Percentiles rank a stretch among this genome's conserved stretches.
Conservation (phyloP, 1,140 invertebrate species). For the Heterodera schachtii region DNA sequence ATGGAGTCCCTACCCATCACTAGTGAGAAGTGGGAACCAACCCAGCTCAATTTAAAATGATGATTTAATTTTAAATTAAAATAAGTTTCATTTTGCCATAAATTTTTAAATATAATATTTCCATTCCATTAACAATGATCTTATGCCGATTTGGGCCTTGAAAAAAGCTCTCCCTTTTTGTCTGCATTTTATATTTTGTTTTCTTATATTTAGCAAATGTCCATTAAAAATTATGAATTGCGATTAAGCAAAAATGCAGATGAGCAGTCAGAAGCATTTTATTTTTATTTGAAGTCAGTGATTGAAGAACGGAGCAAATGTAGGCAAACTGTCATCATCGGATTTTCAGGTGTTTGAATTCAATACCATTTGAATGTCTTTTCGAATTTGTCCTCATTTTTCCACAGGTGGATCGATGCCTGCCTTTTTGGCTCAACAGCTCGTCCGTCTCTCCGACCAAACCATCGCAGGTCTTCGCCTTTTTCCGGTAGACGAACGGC, state of each 20-base stretch:
- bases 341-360: conserved; percentile 48
- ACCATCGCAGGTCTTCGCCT: conserved; percentile 30
- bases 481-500: conserved; percentile 58
- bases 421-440: conserved; percentile 46
- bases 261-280: not conserved
- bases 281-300: not conserved
- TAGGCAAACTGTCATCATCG: conserved; percentile 37
- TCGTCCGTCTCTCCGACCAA: conserved; percentile 2
- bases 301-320: not conserved
- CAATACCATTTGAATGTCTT: conserved; percentile 22
- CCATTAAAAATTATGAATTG: not conserved
- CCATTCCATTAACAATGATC: no score
- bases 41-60: no score
- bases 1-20: no score
- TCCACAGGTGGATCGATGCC: conserved; percentile 60
- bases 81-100: no score
- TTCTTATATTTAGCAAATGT: not conserved
- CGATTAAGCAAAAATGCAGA: not conserved
- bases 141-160: no score
- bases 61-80: no score
- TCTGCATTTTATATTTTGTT: no score
- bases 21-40: no score
- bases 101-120: no score
- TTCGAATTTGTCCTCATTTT: conserved; percentile 5
- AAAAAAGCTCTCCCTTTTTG: no score